Evolutionary conservation across 2,797 vertebrate genomes (phyloP).

Genomic region (Glyptemys insculpta): DNA sequence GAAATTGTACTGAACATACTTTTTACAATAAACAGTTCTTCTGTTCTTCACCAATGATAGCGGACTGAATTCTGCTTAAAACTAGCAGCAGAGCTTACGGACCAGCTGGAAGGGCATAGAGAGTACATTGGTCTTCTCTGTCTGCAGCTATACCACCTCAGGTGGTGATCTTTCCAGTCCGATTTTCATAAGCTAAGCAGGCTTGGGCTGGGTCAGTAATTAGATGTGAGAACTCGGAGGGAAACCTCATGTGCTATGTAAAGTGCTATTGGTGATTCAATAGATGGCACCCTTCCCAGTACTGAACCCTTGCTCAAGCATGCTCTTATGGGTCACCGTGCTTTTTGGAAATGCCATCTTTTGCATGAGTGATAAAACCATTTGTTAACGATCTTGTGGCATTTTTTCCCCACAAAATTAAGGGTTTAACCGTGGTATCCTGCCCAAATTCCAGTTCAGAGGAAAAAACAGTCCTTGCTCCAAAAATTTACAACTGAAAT

Average conservation of each 20-base stretch:
- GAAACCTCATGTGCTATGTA: neutral
- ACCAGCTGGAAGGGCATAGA: neutral
- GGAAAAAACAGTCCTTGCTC: neutral
- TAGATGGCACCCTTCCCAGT: neutral
- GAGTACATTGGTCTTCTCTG: neutral
- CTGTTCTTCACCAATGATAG: neutral
- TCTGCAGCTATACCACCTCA: neutral
- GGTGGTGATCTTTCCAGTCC: neutral
- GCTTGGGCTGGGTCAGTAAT: neutral
- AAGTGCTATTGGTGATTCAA: neutral
- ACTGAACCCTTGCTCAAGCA: neutral
- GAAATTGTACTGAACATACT: neutral
- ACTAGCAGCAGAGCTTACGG: neutral
- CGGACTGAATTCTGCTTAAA: conserved; percentile 7
- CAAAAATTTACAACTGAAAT: neutral
- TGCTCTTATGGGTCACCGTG: neutral
- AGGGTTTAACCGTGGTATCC: neutral
- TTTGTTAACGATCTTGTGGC: neutral
- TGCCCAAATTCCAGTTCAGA: neutral
- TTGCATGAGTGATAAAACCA: neutral
- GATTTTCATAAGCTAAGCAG: neutral
- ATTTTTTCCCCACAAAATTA: neutral
- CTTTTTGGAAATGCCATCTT: neutral
- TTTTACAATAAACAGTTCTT: neutral
- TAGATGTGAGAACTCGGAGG: neutral